Evolutionary conservation across 2,113 vertebrate species (phyloP).

Genomic region (Puffinus mauretanicus): DNA sequence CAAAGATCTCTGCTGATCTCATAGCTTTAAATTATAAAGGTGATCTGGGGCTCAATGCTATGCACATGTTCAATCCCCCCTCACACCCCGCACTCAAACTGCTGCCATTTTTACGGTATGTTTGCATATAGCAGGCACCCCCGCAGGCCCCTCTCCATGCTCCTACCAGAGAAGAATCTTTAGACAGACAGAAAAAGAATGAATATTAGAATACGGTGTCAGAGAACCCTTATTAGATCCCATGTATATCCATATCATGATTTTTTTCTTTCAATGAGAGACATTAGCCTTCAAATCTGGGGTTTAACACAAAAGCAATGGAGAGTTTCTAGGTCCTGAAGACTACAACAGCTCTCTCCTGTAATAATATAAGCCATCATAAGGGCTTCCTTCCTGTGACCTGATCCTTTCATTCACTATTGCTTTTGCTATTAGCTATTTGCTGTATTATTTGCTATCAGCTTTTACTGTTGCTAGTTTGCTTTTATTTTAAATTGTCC

Average conservation of each 20-base stretch:
- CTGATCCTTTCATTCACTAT: background rate
- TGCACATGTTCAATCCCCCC: background rate
- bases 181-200: background rate
- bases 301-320: background rate
- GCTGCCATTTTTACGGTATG: background rate
- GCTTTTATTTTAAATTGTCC: background rate
- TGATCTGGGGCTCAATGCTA: background rate
- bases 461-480: background rate
- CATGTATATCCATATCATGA: background rate
- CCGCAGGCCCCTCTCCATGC: background rate
- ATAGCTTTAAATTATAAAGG: background rate
- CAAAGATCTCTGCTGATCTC: background rate
- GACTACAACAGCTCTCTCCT: background rate
- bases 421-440: background rate
- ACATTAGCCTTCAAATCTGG: background rate
- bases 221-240: background rate
- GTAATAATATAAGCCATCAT: background rate
- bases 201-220: background rate
- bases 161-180: background rate
- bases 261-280: background rate
- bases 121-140: background rate
- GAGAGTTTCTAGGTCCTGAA: background rate
- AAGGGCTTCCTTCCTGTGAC: background rate
- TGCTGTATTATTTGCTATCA: background rate
- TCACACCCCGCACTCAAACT: background rate